Conservation (phyloP, 2,113 vertebrate species). For the Eptesicus fuscus region DNA sequence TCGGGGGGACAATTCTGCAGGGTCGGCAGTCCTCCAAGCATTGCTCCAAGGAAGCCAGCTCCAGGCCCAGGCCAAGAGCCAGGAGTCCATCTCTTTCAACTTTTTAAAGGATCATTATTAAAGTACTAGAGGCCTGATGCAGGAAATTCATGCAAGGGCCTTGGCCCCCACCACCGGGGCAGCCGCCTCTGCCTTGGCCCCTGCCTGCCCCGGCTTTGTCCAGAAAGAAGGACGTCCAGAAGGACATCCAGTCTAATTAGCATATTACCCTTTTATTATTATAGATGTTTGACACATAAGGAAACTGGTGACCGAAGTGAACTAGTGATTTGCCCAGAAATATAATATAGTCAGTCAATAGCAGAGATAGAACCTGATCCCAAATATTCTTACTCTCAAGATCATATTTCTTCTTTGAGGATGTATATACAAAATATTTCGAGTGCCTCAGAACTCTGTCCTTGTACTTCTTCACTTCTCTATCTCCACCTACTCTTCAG, state of each 20-base stretch:
- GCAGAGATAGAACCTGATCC: neutral
- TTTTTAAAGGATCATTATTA: neutral
- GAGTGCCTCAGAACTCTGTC: neutral
- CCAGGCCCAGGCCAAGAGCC: slow-evolving; percentile 86
- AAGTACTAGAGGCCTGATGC: neutral
- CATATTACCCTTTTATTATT: too few species aligned
- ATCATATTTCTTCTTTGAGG: neutral
- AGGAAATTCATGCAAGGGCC: too few species aligned
- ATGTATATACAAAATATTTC: neutral
- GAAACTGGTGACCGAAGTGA: neutral
- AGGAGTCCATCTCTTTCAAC: slow-evolving; percentile 83
- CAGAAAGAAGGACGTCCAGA: too few species aligned
- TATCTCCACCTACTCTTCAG: neutral
- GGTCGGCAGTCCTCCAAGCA: slow-evolving; percentile 69
- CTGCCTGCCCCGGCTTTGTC: too few species aligned
- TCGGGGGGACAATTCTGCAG: slow-evolving; percentile 75
- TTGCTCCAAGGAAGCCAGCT: slow-evolving; percentile 73
- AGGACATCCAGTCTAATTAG: too few species aligned
- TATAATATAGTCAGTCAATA: neutral
- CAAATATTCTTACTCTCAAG: neutral
- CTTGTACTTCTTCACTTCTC: neutral
- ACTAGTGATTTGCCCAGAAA: neutral
- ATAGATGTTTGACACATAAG: neutral
- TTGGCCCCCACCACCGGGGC: too few species aligned
- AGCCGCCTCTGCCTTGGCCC: too few species aligned